These are phyloP conservation scores for Telenomus remus DNA, from an alignment of 1,140 invertebrate species.

Conservation along the genomic window DNA sequence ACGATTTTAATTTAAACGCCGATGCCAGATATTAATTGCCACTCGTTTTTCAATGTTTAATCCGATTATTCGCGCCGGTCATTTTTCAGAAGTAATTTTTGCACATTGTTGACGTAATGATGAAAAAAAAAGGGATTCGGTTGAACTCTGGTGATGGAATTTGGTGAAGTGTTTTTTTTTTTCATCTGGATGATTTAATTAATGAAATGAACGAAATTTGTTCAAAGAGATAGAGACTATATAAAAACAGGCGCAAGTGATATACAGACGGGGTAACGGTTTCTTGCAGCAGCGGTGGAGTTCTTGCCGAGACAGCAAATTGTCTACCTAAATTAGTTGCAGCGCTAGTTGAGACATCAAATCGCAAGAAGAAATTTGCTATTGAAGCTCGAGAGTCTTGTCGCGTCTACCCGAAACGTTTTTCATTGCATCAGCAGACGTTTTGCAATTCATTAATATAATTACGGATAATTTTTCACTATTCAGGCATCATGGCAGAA, in stretches of 20 bases:
- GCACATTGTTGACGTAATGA: no score
- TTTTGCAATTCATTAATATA: slow-evolving; percentile 31
- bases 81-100: no score
- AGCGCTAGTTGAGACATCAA: slow-evolving; percentile 44
- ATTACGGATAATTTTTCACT: slow-evolving; percentile 19
- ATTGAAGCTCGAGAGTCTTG: slow-evolving; percentile 21
- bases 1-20: background rate
- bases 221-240: slow-evolving; percentile 22
- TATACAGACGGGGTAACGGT: slow-evolving; percentile 25
- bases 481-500: background rate
- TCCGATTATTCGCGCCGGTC: slow-evolving; percentile 4
- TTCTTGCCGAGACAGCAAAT: slow-evolving; percentile 38
- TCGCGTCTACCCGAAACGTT: slow-evolving; percentile 11
- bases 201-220: slow-evolving; percentile 5
- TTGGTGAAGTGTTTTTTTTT: no score
- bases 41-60: background rate
- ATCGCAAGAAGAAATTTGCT: slow-evolving; percentile 37
- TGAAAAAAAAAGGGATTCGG: no score
- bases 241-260: slow-evolving; percentile 31
- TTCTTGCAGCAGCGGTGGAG: slow-evolving; percentile 28
- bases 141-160: no score
- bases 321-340: slow-evolving; percentile 46
- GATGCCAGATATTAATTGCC: no score
- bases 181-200: background rate
- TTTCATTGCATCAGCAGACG: slow-evolving; percentile 27